Conservation (phyloP, 2,888 invertebrate species). For the Drosophila leonis region DNA sequence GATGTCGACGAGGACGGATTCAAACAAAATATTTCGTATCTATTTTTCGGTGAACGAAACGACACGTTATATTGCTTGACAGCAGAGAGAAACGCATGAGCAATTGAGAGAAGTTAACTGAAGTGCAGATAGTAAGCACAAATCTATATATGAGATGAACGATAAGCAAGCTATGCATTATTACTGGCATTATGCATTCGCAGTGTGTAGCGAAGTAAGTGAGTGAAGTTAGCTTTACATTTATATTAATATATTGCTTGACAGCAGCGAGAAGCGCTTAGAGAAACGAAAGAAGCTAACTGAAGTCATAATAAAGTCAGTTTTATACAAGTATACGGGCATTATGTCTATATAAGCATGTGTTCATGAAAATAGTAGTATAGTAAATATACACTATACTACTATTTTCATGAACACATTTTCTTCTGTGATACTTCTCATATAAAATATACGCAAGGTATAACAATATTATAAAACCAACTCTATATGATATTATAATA, state of each 20-base stretch:
- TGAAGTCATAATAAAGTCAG: too few relatives aligned
- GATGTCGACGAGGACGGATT: conserved; percentile 17
- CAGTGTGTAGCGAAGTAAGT: background rate
- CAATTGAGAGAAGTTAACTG: conserved; percentile 2
- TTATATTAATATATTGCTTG: background rate
- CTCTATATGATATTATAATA: too few relatives aligned
- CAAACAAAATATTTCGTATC: conserved; percentile 4
- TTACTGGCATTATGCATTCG: background rate
- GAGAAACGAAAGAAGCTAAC: background rate
- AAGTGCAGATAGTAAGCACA: background rate
- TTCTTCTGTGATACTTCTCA: too few relatives aligned
- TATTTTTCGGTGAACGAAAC: background rate
- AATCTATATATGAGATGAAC: background rate
- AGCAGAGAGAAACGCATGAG: background rate
- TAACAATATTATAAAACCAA: too few relatives aligned
- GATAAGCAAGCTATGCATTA: background rate
- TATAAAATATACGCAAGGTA: background rate
- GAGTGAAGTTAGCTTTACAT: background rate
- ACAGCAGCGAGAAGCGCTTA: background rate
- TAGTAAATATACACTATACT: too few relatives aligned
- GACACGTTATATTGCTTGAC: background rate
- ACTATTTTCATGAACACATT: too few relatives aligned
- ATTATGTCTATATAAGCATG: too few relatives aligned
- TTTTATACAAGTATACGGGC: too few relatives aligned
- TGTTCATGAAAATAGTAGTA: too few relatives aligned